These are phyloP conservation scores for Bombyx mandarina DNA, from an alignment of 1,140 invertebrate genomes.

Conservation along the genomic window DNA sequence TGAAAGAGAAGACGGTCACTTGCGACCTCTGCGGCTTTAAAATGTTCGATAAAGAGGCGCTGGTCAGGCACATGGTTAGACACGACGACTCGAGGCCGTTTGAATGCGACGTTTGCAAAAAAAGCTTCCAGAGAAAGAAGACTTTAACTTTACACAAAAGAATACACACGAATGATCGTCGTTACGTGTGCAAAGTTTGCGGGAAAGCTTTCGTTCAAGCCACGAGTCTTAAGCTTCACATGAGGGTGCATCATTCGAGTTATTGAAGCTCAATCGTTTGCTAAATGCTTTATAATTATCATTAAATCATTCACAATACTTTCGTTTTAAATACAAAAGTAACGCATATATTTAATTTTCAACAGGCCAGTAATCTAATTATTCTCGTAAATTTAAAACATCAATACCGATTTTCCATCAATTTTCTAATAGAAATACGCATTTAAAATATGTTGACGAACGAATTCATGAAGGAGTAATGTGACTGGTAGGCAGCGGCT, in stretches of 20 bases:
- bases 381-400: too few relatives aligned
- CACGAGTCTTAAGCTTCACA: slow-evolving; percentile 13
- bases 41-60: slow-evolving; percentile 31
- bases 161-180: slow-evolving; percentile 68
- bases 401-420: too few relatives aligned
- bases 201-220: slow-evolving; percentile 45
- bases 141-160: slow-evolving; percentile 25
- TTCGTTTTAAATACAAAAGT: too few relatives aligned
- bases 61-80: slow-evolving; percentile 72
- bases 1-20: slow-evolving; percentile 35
- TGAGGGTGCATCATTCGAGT: slow-evolving; percentile 1
- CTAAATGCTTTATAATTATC: too few relatives aligned
- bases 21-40: slow-evolving; percentile 47
- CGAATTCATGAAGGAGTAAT: too few relatives aligned
- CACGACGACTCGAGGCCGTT: slow-evolving; percentile 75
- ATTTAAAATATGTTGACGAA: too few relatives aligned
- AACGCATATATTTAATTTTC: too few relatives aligned
- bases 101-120: slow-evolving; percentile 71
- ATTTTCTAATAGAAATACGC: too few relatives aligned
- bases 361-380: too few relatives aligned
- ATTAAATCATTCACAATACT: too few relatives aligned
- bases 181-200: slow-evolving; percentile 58
- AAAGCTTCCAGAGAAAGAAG: slow-evolving; percentile 21
- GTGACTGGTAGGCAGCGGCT: too few relatives aligned
- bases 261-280: too few relatives aligned